phyloP scores from a whole-genome alignment of 2,888 invertebrate species.

The Chrysopilus asiliformis region DNA sequence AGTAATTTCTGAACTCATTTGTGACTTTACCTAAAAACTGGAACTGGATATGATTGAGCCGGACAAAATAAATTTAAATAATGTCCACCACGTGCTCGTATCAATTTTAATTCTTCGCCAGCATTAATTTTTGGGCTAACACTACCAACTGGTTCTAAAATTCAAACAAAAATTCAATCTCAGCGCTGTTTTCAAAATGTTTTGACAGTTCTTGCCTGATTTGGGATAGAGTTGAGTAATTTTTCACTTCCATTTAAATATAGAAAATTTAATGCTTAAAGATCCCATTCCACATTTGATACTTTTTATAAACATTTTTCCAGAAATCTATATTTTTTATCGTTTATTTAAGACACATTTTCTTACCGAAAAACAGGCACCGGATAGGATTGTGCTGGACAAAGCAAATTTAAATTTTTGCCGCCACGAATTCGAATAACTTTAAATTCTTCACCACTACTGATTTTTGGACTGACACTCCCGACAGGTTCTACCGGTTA shows the following conservation, averaged over 20 bases:
- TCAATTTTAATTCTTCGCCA: constrained; percentile 45
- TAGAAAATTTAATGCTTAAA: no score
- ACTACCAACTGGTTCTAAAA: constrained; percentile 40
- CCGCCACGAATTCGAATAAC: constrained; percentile 39
- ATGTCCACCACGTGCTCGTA: constrained; percentile 36
- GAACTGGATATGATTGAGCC: constrained; percentile 62
- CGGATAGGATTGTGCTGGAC: constrained; percentile 63
- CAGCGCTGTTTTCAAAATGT: no score
- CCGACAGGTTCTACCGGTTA: constrained; percentile 37
- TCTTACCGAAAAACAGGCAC: constrained; percentile 54
- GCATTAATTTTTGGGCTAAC: constrained; percentile 52
- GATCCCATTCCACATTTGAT: no score
- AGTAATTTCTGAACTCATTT: no score
- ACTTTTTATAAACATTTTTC: no score
- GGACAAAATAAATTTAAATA: constrained; percentile 56
- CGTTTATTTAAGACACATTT: no score
- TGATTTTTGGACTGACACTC: constrained; percentile 50
- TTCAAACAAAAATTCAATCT: no score
- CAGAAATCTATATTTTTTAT: no score
- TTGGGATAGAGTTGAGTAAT: no score
- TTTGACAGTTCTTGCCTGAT: no score
- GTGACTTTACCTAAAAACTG: constrained; percentile 51
- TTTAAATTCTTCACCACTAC: constrained; percentile 51
- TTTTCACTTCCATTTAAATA: no score
- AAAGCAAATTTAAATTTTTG: constrained; percentile 48